Conservation (phyloP, 2,888 invertebrate genomes). For the Erynnis tages region DNA sequence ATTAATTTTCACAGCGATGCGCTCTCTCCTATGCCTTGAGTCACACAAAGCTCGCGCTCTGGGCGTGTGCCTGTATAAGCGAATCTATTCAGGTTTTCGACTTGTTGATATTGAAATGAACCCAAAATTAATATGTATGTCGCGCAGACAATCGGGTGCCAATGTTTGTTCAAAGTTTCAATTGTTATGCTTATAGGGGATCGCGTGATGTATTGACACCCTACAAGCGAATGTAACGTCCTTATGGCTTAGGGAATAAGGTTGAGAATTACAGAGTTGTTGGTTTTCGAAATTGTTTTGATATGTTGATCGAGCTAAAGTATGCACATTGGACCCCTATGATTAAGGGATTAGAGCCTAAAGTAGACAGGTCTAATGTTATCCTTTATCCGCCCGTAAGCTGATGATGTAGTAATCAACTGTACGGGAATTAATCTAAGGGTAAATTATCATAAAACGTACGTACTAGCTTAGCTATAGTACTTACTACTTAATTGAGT, state of each 20-base stretch:
- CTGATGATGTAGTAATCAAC: conserved; percentile 8
- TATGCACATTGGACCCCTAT: conserved; percentile 48
- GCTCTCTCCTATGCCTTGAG: background rate
- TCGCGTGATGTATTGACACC: conserved; percentile 21
- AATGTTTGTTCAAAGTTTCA: conserved; percentile 54
- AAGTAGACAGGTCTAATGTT: background rate
- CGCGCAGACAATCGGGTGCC: conserved; percentile 53
- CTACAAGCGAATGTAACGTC: background rate
- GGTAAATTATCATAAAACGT: too few relatives aligned
- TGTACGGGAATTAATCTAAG: too few relatives aligned
- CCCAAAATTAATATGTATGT: conserved; percentile 68
- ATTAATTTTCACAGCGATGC: too few relatives aligned
- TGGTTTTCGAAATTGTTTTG: background rate
- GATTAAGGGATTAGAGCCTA: conserved; percentile 41
- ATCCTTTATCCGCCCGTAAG: background rate
- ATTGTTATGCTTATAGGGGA: conserved; percentile 32
- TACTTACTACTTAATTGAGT: too few relatives aligned
- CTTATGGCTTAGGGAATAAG: conserved; percentile 30
- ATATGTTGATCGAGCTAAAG: conserved; percentile 12
- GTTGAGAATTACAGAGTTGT: background rate
- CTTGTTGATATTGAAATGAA: conserved; percentile 73
- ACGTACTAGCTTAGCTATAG: too few relatives aligned
- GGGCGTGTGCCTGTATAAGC: conserved; percentile 30
- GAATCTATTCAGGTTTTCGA: conserved; percentile 44
- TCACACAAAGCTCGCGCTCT: background rate